Conservation (phyloP, 1,140 invertebrate genomes). For the Branchinecta lindahli region DNA sequence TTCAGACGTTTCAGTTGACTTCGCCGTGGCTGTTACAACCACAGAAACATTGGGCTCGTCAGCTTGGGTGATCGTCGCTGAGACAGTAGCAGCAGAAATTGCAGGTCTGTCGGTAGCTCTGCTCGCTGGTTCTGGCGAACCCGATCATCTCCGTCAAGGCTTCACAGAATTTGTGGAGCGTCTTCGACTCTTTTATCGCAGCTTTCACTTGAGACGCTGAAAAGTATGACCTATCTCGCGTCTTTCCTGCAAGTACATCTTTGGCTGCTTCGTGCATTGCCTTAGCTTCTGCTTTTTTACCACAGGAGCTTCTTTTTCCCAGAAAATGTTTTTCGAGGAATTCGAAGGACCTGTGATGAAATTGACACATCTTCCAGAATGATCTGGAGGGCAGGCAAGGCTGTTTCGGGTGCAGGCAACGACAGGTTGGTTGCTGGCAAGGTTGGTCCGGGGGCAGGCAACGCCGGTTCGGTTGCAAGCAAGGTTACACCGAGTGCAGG, state of each 20-base stretch:
- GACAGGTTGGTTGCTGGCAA: background rate
- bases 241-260: background rate
- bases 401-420: background rate
- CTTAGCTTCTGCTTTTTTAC: background rate
- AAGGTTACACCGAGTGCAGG: too few species aligned
- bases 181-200: background rate
- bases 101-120: background rate
- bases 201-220: background rate
- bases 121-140: background rate
- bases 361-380: background rate
- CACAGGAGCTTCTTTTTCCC: background rate
- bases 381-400: background rate
- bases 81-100: too few species aligned
- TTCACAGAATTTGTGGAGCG: slow-evolving; percentile 8
- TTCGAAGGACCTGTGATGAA: background rate
- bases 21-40: too few species aligned
- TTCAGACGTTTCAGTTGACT: too few species aligned
- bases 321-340: background rate
- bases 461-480: background rate
- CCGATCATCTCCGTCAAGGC: slow-evolving; percentile 4
- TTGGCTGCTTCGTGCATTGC: background rate
- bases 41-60: too few species aligned
- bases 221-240: background rate
- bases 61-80: too few species aligned
- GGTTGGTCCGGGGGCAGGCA: slow-evolving; percentile 6